These are phyloP conservation scores for Salmo trutta DNA, from an alignment of 2,797 vertebrate species.

Conservation along the genomic window DNA sequence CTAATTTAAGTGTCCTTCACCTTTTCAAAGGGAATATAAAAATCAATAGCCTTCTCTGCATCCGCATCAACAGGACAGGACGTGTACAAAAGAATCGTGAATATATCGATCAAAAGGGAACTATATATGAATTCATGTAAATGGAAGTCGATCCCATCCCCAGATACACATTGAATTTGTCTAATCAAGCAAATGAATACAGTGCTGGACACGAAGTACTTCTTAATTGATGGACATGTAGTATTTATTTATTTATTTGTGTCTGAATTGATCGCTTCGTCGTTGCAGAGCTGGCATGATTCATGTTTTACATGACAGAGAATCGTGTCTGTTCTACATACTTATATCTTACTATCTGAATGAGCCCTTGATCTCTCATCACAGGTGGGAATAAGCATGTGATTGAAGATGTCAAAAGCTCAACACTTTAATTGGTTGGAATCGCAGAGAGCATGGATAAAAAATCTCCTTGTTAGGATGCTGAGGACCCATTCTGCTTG, in stretches of 20 bases:
- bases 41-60: constrained; percentile 60
- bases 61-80: constrained; percentile 34
- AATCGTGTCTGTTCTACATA: background rate
- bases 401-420: constrained; percentile 2
- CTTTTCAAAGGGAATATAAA: constrained; percentile 67
- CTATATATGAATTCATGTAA: constrained; percentile 69
- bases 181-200: constrained; percentile 51
- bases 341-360: no score
- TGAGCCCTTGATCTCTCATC: background rate
- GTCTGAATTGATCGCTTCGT: background rate
- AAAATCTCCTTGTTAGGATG: constrained; percentile 4
- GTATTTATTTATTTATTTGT: constrained; percentile 15
- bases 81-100: constrained; percentile 50
- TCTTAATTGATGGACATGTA: constrained; percentile 56
- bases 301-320: background rate
- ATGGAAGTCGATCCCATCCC: constrained; percentile 48
- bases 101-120: constrained; percentile 63
- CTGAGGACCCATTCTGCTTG: constrained; percentile 1
- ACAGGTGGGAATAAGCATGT: background rate
- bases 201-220: constrained; percentile 35
- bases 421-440: constrained; percentile 46
- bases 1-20: constrained; percentile 58
- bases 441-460: constrained; percentile 34
- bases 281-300: background rate
- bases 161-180: constrained; percentile 52